Conservation (phyloP, 2,113 vertebrate species). For the Calyptommatus sinebrachiatus region DNA sequence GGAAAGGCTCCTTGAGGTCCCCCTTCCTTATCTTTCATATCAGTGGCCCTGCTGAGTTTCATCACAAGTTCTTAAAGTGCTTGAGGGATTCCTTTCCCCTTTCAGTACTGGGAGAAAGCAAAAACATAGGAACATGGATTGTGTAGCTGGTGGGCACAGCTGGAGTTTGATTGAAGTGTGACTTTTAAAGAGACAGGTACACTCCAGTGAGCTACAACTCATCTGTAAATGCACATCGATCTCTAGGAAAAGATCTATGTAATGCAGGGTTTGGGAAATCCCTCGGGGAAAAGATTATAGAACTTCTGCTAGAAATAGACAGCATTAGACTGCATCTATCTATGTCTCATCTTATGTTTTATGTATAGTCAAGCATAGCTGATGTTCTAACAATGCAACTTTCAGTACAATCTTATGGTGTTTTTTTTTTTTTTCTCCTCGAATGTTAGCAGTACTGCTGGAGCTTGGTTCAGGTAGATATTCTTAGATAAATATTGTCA, state of each 20-base stretch:
- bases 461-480: neutral
- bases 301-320: neutral
- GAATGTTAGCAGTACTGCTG: neutral
- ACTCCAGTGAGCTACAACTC: neutral
- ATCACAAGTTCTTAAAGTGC: slow-evolving; percentile 39
- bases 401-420: neutral
- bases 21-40: slow-evolving; percentile 28
- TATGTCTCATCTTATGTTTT: neutral
- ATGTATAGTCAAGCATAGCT: neutral
- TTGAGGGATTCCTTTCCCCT: slow-evolving; percentile 24
- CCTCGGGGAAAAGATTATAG: neutral
- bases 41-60: slow-evolving; percentile 25
- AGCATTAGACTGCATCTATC: neutral
- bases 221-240: neutral
- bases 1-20: slow-evolving; percentile 2
- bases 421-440: no score
- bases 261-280: neutral
- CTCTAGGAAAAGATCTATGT: neutral
- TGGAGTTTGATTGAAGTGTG: neutral
- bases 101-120: slow-evolving; percentile 28
- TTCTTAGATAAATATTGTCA: neutral
- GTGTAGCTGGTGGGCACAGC: neutral
- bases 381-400: slow-evolving; percentile 16
- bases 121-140: neutral
- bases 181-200: slow-evolving; percentile 3